These are phyloP conservation scores for Leptarthrus brevirostris DNA, from an alignment of 2,888 invertebrate species.

Conservation along the genomic window DNA sequence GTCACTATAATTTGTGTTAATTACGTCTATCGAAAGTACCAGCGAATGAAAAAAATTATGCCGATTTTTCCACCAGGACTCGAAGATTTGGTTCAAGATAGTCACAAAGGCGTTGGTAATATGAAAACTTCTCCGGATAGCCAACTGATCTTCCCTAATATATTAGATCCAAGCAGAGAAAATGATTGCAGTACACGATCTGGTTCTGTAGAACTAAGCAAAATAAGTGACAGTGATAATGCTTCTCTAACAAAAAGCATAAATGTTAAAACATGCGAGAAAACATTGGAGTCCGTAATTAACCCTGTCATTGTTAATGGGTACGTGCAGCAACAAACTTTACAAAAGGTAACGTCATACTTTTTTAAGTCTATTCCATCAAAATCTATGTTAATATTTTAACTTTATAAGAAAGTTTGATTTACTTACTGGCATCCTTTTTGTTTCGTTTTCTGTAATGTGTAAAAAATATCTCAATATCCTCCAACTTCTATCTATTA, in stretches of 20 bases:
- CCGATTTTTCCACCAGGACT: slow-evolving; percentile 61
- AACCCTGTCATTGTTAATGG: slow-evolving; percentile 56
- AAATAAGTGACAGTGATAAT: slow-evolving; percentile 55
- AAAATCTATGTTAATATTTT: too few species aligned
- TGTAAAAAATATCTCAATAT: too few species aligned
- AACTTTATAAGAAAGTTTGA: too few species aligned
- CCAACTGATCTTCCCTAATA: slow-evolving; percentile 53
- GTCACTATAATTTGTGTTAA: slow-evolving; percentile 55
- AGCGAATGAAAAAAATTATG: slow-evolving; percentile 63
- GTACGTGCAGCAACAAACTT: slow-evolving; percentile 58
- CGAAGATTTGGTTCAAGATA: slow-evolving; percentile 58
- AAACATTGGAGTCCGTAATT: slow-evolving; percentile 49
- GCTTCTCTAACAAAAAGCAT: slow-evolving; percentile 55
- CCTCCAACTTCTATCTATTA: too few species aligned
- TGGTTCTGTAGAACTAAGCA: slow-evolving; percentile 57
- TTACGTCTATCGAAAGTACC: slow-evolving; percentile 59
- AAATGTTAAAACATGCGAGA: slow-evolving; percentile 41
- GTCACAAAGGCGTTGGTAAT: slow-evolving; percentile 57
- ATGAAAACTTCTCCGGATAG: slow-evolving; percentile 51
- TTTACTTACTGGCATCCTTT: too few species aligned
- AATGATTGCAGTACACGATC: slow-evolving; percentile 55
- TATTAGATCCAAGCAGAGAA: slow-evolving; percentile 36
- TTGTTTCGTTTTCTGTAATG: too few species aligned
- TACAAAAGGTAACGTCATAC: slow-evolving; percentile 57
- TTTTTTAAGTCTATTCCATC: too few species aligned